Evolutionary conservation across 2,888 invertebrate genomes (phyloP).

Genomic region (Girardia tigrina): DNA sequence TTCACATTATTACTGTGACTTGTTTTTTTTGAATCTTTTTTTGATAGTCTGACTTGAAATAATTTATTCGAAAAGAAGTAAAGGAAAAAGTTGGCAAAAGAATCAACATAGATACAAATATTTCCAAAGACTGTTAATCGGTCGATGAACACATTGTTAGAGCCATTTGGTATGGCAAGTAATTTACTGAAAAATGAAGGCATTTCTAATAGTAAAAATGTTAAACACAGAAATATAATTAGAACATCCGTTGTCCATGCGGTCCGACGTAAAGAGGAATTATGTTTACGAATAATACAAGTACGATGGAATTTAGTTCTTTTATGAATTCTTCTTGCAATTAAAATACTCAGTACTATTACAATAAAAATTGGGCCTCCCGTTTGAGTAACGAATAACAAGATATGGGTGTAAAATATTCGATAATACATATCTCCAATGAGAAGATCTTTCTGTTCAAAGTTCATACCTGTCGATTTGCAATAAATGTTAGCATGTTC

Average conservation of each 20-base stretch:
- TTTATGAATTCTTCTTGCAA: neutral
- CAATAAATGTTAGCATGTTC: neutral
- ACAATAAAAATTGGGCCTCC: neutral
- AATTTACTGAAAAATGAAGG: constrained; percentile 8
- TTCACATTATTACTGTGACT: no score
- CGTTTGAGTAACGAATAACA: neutral
- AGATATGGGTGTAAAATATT: neutral
- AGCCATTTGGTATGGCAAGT: neutral
- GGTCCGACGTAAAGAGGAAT: neutral
- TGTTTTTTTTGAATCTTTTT: no score
- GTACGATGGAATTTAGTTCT: neutral
- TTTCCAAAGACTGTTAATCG: neutral
- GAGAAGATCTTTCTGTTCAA: neutral
- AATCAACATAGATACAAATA: constrained; percentile 8
- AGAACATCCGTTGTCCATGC: constrained; percentile 9
- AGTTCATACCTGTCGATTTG: neutral
- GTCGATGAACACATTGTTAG: neutral
- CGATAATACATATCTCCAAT: neutral
- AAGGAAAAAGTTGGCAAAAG: neutral
- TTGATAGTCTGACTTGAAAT: neutral
- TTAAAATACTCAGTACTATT: neutral
- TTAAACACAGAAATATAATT: neutral
- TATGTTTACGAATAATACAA: neutral
- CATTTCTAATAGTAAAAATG: constrained; percentile 5
- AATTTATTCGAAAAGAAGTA: neutral